A percentile compares a stretch with the other conserved stretches of the same genome.
Conservation (phyloP, 2,113 vertebrate species). For the Grus americana region DNA sequence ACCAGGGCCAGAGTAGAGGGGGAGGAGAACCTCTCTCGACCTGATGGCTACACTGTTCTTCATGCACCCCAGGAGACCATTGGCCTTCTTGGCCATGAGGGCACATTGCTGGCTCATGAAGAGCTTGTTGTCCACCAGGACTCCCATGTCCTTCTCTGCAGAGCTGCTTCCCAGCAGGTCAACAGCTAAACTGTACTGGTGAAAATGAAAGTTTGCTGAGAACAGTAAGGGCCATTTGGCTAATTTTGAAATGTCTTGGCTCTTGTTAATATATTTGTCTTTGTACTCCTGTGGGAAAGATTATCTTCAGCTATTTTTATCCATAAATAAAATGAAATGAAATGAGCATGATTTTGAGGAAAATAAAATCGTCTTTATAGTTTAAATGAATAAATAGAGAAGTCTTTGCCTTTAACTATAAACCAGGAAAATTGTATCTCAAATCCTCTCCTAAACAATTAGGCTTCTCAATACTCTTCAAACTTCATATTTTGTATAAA, state of each 20-base stretch:
- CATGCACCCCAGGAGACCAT: too few relatives aligned
- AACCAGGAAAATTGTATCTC: background rate
- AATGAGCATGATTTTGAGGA: background rate
- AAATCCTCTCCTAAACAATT: rapidly evolving
- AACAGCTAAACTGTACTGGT: background rate
- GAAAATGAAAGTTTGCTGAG: background rate
- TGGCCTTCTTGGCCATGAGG: too few relatives aligned
- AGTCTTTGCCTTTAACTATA: background rate
- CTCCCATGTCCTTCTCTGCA: too few relatives aligned
- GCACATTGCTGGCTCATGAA: too few relatives aligned
- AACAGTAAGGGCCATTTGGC: background rate
- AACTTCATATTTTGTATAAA: background rate
- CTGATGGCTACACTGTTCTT: too few relatives aligned
- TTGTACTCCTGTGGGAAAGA: background rate
- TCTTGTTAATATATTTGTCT: background rate
- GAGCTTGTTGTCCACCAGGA: too few relatives aligned
- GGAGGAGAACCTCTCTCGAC: too few relatives aligned
- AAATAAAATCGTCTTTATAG: background rate
- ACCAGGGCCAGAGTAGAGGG: too few relatives aligned
- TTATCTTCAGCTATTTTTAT: background rate
- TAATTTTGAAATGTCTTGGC: background rate
- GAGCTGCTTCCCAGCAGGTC: too few relatives aligned
- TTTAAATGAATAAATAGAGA: background rate
- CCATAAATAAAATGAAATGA: background rate
- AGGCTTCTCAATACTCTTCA: background rate